Conservation (phyloP, 1,140 invertebrate genomes). For the Drosophila willistoni region DNA sequence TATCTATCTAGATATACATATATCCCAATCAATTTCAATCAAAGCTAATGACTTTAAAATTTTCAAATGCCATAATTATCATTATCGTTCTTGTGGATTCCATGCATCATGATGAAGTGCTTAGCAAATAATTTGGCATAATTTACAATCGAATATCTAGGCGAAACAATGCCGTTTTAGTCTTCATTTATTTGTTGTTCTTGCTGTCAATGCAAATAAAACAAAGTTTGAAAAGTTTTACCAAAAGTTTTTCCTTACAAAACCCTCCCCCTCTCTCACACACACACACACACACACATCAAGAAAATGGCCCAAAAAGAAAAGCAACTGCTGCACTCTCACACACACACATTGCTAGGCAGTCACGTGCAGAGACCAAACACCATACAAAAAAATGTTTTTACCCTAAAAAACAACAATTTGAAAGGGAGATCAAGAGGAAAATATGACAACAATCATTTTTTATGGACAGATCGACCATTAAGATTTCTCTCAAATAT, state of each 20-base stretch:
- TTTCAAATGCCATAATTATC: constrained; percentile 1
- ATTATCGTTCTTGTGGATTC: background rate
- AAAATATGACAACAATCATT: background rate
- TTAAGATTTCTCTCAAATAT: constrained; percentile 16
- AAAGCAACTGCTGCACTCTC: constrained; percentile 18
- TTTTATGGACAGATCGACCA: constrained; percentile 13
- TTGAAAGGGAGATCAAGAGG: too few relatives aligned
- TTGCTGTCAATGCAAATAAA: constrained; percentile 36
- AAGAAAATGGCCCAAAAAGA: constrained; percentile 9
- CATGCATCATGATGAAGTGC: background rate
- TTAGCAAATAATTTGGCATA: constrained; percentile 62
- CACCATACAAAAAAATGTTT: constrained; percentile 15
- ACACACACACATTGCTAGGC: constrained; percentile 28
- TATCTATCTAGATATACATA: too few relatives aligned
- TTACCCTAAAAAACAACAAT: constrained; percentile 26
- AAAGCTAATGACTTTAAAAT: constrained; percentile 30
- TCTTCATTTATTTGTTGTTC: constrained; percentile 16
- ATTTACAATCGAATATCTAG: constrained; percentile 49
- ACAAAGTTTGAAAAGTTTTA: constrained; percentile 42
- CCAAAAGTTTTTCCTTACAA: constrained; percentile 42
- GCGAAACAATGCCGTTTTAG: constrained; percentile 55
- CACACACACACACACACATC: constrained; percentile 13
- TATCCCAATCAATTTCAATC: constrained; percentile 61
- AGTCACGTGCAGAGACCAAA: constrained; percentile 55
- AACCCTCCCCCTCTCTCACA: constrained; percentile 33